Base-by-base conservation (phyloP, 2,113 vertebrate species). In the Naja naja region DNA sequence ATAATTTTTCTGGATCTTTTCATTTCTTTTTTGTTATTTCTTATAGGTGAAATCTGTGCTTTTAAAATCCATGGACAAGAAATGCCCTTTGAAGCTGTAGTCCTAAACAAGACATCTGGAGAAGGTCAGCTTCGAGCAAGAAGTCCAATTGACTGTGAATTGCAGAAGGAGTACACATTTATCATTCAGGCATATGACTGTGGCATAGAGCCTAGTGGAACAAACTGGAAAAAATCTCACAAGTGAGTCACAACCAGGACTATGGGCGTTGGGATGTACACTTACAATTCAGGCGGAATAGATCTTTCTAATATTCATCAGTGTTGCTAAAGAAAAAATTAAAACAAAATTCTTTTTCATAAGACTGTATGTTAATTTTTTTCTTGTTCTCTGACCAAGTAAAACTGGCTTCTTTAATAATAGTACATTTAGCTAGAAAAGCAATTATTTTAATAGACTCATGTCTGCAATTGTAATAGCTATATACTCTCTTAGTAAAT, bases 101-200 rank as follows among this genome's bases (percentile, higher is more conserved):
- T 99, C 93, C 98, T 99, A 94, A 99, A 99, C 97, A 98, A 98
- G 94, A 99, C 99, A 0, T 99, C 99, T 0, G 99, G 99, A 39
- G 99, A 99, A 97, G 99, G 99, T 94, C 98, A 98, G 94, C 98
- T 99, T 91, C 98, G 94, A 92, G 99, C 99, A 56, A 98, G 96
- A 49, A 97, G 98, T 69, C 98, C 98, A 94, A 98, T 99, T 81
- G 99, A 99, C 98, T 99, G 99, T 85, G 99, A 99, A 95, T 95
- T 98, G 88, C 99, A 99, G 97, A 99, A 99, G 96, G 99, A 99
- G 90, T 99, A 99, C 93, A 99, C 99, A 0, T 99, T 99, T 96
- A 98, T 99, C 98, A 99, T 99, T 95, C 99, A 99, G 96, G 99
- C 99, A 52, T 99, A 99, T 0, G 99, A 99, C 94, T 99, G 99